Evolutionary conservation across 2,113 vertebrate genomes (phyloP), one percentile per base, ranked within the genome.

Genomic region (Galbula dea): DNA sequence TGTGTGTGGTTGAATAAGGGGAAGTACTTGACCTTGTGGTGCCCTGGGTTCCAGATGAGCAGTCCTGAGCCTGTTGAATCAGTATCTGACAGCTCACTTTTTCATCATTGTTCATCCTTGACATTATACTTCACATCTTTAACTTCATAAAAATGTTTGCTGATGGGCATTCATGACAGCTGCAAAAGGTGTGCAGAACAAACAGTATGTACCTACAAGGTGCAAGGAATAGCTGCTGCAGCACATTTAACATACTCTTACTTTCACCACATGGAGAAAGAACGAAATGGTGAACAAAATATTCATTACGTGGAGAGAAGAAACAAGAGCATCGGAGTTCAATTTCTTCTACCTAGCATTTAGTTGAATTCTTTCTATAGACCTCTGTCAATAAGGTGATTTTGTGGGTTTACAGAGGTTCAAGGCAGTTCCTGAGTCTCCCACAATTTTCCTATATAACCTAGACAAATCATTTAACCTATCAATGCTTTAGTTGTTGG

Each of bases 41-140:
- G 4, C 94, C 84, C 78, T 77, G 34, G 12, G 93, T 88, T 92
- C 82, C 91, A 96, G 84, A 91, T 95, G 91, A 93, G 65, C 89
- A 89, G 68, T 67, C 85, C n/a, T 63, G 59, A 78, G 65, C 55
- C 63, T 73, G 54, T 83, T 74, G 24, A 81, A 86, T 88, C 55
- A 61, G 43, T 80, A 82, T 71, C 51, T 69, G 59, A 58, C 36
- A 72, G 23, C 30, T 78, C 3, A 4, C 12, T 58, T 95, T 85
- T 85, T 74, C 0, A 0, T 48, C 55, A 48, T 34, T 48, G 18
- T 52, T 95, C 20, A 58, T 79, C 74, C 52, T 58, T 76, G 63
- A 69, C 0, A 3, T 55, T 45, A 68, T 4, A 11, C 68, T 54
- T 68, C 49, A 45, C 22, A 37, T 79, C 61, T 75, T 59, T 34